A percentile compares a stretch with the other conserved stretches of the same genome.
Evolutionary conservation across 2,888 invertebrate species (phyloP).

Genomic region (Trachelus tabidus): DNA sequence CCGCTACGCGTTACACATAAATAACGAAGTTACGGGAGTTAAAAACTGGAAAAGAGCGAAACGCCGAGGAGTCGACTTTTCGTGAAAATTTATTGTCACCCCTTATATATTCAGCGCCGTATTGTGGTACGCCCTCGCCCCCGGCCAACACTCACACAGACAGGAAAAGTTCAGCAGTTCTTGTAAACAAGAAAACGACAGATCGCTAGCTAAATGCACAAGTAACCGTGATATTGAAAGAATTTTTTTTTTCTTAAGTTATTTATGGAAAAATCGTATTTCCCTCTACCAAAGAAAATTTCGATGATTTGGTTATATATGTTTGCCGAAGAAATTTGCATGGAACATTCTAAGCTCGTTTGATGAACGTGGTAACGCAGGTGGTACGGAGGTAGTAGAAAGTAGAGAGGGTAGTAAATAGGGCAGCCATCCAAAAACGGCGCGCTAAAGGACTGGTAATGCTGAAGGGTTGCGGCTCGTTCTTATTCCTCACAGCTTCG

Average conservation of each 20-base stretch:
- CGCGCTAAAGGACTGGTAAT: no score
- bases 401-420: not conserved
- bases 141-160: constrained; percentile 12
- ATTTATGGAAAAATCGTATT: no score
- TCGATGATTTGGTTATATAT: no score
- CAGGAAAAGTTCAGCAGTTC: constrained; percentile 22
- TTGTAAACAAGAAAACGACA: constrained; percentile 27
- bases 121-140: not conserved
- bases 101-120: constrained; percentile 25
- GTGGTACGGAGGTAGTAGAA: constrained; percentile 14
- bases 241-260: constrained; percentile 8
- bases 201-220: no score
- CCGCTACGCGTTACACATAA: constrained; percentile 57
- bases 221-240: not conserved
- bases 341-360: not conserved
- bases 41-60: constrained; percentile 49
- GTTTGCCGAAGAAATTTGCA: not conserved
- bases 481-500: constrained; percentile 54
- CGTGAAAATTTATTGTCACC: constrained; percentile 46
- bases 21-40: constrained; percentile 62
- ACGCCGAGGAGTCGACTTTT: constrained; percentile 39
- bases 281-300: no score
- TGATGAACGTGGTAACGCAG: constrained; percentile 16
- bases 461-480: constrained; percentile 30
- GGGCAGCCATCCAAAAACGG: no score